A percentile compares a stretch with the other conserved stretches of the same genome.
Evolutionary conservation across 2,888 invertebrate species (phyloP).

Genomic region (Drosophila infuscata): DNA sequence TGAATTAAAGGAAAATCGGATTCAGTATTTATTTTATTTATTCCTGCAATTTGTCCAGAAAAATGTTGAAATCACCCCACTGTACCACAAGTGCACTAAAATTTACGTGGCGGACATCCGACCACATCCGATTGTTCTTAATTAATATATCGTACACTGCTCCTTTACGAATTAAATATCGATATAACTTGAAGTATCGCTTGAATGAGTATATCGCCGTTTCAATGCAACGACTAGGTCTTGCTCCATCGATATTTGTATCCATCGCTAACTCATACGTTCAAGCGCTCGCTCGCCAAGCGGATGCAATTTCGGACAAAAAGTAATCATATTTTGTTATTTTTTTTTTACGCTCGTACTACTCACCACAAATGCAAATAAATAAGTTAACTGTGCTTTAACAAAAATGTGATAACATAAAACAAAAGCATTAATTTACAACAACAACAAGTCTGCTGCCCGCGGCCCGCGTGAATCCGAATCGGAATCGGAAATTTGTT

Average conservation of each 20-base stretch:
- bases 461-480: constrained; percentile 54
- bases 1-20: background rate
- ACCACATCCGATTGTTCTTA: background rate
- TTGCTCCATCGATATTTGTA: constrained; percentile 8
- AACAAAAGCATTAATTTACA: constrained; percentile 34
- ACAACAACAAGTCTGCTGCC: constrained; percentile 55
- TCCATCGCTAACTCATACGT: constrained; percentile 54
- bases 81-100: background rate
- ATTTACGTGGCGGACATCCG: background rate
- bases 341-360: constrained; percentile 56
- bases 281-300: constrained; percentile 58
- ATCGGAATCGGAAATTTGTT: constrained; percentile 48
- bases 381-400: constrained; percentile 48
- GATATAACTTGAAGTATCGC: constrained; percentile 6
- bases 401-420: constrained; percentile 45
- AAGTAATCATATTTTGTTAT: constrained; percentile 45
- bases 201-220: background rate
- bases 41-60: background rate
- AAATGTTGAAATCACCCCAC: background rate
- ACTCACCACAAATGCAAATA: constrained; percentile 49
- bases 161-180: constrained; percentile 2
- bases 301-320: constrained; percentile 60
- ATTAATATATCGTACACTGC: background rate
- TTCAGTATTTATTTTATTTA: background rate
- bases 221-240: constrained; percentile 2